These are phyloP conservation scores for Gymnarchus niloticus DNA, from an alignment of 2,113 vertebrate genomes.

Conservation along the genomic window DNA sequence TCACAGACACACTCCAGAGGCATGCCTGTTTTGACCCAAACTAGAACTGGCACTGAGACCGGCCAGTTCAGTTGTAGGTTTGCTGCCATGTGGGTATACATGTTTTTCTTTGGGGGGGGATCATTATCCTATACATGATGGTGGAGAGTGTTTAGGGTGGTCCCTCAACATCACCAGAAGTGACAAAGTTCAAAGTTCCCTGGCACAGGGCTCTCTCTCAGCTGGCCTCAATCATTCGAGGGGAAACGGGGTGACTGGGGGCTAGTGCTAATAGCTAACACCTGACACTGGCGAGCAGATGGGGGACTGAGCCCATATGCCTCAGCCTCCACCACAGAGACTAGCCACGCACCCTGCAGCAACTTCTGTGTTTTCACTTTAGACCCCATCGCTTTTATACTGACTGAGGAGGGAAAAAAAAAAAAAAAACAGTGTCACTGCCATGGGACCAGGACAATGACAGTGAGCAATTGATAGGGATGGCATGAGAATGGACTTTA, in stretches of 20 bases:
- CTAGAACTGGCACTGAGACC: background rate
- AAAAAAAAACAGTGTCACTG: background rate
- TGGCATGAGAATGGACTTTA: background rate
- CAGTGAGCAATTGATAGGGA: too few relatives aligned
- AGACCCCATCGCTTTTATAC: background rate
- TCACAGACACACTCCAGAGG: background rate
- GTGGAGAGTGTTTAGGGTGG: background rate
- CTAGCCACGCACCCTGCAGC: too few relatives aligned
- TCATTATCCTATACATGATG: background rate
- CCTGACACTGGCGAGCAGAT: constrained; percentile 36
- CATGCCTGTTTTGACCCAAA: background rate
- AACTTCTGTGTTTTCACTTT: too few relatives aligned
- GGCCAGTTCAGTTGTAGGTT: background rate
- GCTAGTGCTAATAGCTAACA: constrained; percentile 56
- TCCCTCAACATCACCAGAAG: background rate
- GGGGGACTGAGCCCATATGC: background rate
- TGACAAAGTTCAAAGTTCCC: constrained; percentile 28
- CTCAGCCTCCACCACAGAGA: too few relatives aligned
- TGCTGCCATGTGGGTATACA: background rate
- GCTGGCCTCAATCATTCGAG: constrained; percentile 16
- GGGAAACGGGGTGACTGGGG: constrained; percentile 18
- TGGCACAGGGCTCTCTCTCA: background rate
- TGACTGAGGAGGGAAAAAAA: background rate
- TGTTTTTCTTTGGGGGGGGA: background rate
- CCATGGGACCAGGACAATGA: background rate